Percentiles rank a stretch among this genome's conserved stretches.
Conservation (phyloP, 2,113 vertebrate genomes). For the Aegithalos caudatus region DNA sequence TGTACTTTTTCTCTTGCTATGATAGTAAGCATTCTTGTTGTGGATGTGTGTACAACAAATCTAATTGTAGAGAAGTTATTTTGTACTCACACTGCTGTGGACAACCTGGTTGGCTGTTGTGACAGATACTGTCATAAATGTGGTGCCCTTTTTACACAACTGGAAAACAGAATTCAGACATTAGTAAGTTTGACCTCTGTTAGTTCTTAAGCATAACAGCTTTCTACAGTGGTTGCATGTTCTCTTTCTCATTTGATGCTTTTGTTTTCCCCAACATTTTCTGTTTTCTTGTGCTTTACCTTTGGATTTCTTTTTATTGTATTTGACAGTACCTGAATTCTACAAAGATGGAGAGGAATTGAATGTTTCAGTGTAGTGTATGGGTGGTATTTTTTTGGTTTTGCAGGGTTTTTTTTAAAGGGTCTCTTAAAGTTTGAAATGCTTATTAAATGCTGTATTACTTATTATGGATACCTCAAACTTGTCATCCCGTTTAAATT, state of each 20-base stretch:
- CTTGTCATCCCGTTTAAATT: not conserved
- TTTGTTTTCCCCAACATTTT: not conserved
- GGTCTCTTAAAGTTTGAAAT: not conserved
- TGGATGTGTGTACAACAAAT: not conserved
- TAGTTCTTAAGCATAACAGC: not conserved
- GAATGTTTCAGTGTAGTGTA: not conserved
- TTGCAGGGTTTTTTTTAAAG: not conserved
- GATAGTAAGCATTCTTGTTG: not conserved
- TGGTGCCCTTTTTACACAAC: not conserved
- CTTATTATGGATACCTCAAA: not conserved
- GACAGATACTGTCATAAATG: not conserved
- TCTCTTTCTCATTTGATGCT: not conserved
- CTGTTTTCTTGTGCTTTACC: not conserved
- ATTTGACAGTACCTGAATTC: not conserved
- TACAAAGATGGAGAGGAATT: not conserved
- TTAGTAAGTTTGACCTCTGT: not conserved
- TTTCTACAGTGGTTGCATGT: not conserved
- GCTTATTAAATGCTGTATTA: not conserved
- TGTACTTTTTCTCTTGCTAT: not conserved
- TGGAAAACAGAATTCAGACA: not conserved
- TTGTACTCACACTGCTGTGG: not conserved
- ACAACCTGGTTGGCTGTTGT: not conserved
- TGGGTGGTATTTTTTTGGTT: accelerated
- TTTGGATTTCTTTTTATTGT: not conserved
- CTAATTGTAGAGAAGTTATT: not conserved